These are phyloP conservation scores for Melangyna quadrimaculata DNA, from an alignment of 2,888 invertebrate species.

Conservation along the genomic window DNA sequence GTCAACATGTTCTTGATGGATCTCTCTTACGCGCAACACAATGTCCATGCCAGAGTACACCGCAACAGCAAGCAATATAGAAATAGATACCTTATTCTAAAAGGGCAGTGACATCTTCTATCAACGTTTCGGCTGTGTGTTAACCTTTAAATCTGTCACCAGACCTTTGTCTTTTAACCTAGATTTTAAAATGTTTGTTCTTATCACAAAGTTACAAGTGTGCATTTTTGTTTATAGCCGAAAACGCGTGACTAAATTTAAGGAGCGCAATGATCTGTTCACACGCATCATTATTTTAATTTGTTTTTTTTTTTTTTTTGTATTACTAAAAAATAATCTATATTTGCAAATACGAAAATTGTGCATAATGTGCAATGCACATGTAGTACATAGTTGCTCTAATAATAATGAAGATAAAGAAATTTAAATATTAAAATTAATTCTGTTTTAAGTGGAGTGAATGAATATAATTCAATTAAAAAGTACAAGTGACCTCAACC, in stretches of 20 bases:
- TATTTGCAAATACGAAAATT: no score
- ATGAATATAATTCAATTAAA: no score
- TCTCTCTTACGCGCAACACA: neutral
- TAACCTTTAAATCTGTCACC: neutral
- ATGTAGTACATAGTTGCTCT: no score
- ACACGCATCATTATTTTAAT: neutral
- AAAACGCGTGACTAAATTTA: neutral
- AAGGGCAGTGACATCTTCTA: neutral
- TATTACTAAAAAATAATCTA: no score
- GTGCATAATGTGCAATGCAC: no score
- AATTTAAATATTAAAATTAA: no score
- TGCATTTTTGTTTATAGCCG: neutral
- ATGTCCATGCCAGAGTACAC: neutral
- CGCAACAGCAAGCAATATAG: neutral
- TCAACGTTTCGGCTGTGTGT: neutral
- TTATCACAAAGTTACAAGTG: neutral
- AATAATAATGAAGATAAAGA: no score
- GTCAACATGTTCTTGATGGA: neutral
- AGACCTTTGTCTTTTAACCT: neutral
- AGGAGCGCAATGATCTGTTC: neutral
- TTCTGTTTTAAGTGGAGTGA: no score
- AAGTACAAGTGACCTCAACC: no score
- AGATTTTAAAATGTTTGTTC: neutral
- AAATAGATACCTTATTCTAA: neutral
- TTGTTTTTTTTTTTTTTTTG: no score